Percentiles rank a stretch among this genome's conserved stretches.
Conservation (phyloP, 2,113 vertebrate genomes). For the Ameiurus melas region DNA sequence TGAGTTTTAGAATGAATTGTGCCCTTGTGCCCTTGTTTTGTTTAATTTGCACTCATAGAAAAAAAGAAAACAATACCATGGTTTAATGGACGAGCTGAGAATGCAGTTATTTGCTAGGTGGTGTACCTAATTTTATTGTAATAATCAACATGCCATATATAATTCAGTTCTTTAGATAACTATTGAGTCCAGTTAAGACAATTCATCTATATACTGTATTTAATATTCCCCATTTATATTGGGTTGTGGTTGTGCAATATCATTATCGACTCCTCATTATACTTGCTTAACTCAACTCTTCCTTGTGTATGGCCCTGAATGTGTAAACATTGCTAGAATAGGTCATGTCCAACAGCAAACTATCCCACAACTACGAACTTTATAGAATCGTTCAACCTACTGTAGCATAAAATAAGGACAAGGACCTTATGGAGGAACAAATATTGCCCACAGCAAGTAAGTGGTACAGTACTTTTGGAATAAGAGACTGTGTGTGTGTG, state of each 20-base stretch:
- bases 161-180: neutral
- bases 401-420: neutral
- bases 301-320: neutral
- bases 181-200: neutral
- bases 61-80: neutral
- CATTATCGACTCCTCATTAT: neutral
- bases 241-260: neutral
- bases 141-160: neutral
- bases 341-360: neutral
- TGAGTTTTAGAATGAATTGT: neutral
- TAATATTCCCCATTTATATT: neutral
- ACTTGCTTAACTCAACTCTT: neutral
- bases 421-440: neutral
- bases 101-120: neutral
- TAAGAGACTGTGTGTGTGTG: neutral
- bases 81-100: neutral
- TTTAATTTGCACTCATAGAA: too few species aligned
- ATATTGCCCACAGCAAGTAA: constrained; percentile 1
- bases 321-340: neutral
- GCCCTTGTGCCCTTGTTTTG: neutral
- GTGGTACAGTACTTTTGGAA: neutral
- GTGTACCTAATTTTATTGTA: neutral
- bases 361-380: neutral
- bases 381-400: neutral
- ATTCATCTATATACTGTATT: neutral